These are phyloP conservation scores for Chionoecetes opilio DNA, from an alignment of 1,140 invertebrate species.

Conservation along the genomic window DNA sequence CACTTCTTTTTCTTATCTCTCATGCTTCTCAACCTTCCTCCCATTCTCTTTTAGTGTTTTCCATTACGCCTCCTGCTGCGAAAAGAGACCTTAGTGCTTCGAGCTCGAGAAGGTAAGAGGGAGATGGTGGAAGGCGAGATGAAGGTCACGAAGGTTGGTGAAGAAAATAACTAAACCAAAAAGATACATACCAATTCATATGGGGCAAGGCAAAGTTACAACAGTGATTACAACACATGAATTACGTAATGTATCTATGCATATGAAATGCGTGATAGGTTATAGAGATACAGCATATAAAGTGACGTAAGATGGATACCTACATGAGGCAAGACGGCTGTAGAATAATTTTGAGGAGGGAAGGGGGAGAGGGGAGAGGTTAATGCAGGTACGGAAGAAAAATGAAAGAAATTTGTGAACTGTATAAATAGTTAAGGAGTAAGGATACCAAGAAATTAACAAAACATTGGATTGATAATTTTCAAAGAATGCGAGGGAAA, in stretches of 20 bases:
- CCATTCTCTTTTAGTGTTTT: slow-evolving; percentile 30
- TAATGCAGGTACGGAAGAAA: background rate
- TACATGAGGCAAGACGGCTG: too few relatives aligned
- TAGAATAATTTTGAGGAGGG: background rate
- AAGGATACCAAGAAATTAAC: background rate
- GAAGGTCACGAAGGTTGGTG: background rate
- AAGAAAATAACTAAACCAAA: background rate
- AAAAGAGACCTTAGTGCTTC: background rate
- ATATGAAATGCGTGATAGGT: background rate
- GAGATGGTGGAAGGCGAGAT: background rate
- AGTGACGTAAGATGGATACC: too few relatives aligned
- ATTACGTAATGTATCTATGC: background rate
- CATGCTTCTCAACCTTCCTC: background rate
- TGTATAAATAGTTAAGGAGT: background rate
- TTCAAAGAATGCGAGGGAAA: background rate
- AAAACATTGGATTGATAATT: too few relatives aligned
- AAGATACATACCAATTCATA: background rate
- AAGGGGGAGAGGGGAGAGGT: background rate
- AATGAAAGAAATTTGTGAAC: background rate
- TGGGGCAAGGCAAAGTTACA: background rate
- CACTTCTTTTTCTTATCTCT: slow-evolving; percentile 3
- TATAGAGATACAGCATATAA: background rate
- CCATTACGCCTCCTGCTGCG: slow-evolving; percentile 4
- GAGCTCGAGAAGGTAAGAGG: background rate
- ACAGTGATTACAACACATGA: background rate